Evolutionary conservation across 2,888 invertebrate species (phyloP).

Genomic region (Cryptosula pallasiana): DNA sequence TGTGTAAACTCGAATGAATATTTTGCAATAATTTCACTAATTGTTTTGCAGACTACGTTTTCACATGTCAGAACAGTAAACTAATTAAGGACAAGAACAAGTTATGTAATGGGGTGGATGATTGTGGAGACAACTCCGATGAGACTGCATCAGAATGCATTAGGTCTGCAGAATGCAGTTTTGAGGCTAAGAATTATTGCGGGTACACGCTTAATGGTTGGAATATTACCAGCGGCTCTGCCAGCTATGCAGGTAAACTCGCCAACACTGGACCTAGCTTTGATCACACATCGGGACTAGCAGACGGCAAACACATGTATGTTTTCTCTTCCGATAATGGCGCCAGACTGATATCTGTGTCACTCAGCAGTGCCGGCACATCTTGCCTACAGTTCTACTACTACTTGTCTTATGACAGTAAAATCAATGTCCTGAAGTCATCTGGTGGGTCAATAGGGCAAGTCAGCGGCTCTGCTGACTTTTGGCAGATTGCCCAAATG

Average conservation of each 20-base stretch:
- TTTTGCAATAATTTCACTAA: too few relatives aligned
- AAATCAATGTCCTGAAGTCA: neutral
- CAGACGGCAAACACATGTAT: neutral
- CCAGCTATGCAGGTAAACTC: neutral
- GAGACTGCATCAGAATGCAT: conserved; percentile 36
- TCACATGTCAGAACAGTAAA: conserved; percentile 40
- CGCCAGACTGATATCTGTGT: neutral
- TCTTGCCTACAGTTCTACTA: conserved; percentile 38
- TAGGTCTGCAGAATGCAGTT: neutral
- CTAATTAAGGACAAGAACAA: conserved; percentile 37
- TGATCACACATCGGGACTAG: conserved; percentile 18
- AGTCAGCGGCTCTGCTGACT: neutral
- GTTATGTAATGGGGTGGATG: conserved; percentile 39
- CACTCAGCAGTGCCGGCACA: neutral
- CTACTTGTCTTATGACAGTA: conserved; percentile 26
- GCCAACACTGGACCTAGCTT: conserved; percentile 10
- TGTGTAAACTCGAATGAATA: too few relatives aligned
- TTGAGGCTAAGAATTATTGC: conserved; percentile 15
- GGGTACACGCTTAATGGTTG: neutral
- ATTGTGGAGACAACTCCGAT: conserved; percentile 46
- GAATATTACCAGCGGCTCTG: conserved; percentile 12
- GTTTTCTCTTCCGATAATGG: neutral
- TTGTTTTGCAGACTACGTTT: conserved; percentile 41
- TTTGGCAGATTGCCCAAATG: conserved; percentile 11
- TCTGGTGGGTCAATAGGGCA: neutral